Evolutionary conservation across 2,113 vertebrate genomes (phyloP).

Genomic region (Lepisosteus osseus): DNA sequence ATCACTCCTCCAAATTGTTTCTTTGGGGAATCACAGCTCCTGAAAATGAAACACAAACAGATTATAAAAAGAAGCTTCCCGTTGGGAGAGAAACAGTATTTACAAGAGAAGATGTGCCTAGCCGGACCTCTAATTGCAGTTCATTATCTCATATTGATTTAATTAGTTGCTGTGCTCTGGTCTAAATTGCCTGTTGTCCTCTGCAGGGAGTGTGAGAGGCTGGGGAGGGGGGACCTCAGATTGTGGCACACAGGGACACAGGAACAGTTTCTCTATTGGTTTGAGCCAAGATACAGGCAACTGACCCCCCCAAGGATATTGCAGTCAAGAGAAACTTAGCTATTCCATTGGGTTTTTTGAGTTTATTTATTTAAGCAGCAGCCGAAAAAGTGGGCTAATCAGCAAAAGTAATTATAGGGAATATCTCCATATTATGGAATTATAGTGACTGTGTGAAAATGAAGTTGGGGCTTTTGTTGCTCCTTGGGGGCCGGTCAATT

Average conservation of each 20-base stretch:
- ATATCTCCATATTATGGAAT: slow-evolving; percentile 43
- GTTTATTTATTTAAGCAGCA: slow-evolving; percentile 12
- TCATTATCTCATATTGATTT: slow-evolving; percentile 99
- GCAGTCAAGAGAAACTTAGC: slow-evolving; percentile 17
- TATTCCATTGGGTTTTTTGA: slow-evolving; percentile 3
- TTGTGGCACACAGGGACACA: neutral
- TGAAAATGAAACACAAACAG: slow-evolving; percentile 94
- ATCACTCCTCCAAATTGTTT: slow-evolving; percentile 89
- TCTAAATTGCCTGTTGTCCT: slow-evolving; percentile 83
- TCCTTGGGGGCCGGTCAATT: neutral
- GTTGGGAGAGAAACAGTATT: slow-evolving; percentile 86
- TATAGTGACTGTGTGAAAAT: slow-evolving; percentile 33
- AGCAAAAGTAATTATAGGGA: slow-evolving; percentile 59
- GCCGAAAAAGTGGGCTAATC: slow-evolving; percentile 47
- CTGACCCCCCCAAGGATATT: neutral
- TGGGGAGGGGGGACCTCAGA: neutral
- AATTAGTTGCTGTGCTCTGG: slow-evolving; percentile 88
- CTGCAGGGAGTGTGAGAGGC: slow-evolving; percentile 62
- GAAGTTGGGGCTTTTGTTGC: slow-evolving; percentile 22
- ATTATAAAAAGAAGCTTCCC: slow-evolving; percentile 90
- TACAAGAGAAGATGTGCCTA: slow-evolving; percentile 87
- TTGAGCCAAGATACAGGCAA: too few relatives aligned
- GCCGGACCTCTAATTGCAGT: slow-evolving; percentile 93
- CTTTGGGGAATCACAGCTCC: slow-evolving; percentile 86
- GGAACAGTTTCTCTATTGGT: too few relatives aligned